Evolutionary conservation across 2,888 invertebrate genomes (phyloP).

Genomic region (Netelia melanura): DNA sequence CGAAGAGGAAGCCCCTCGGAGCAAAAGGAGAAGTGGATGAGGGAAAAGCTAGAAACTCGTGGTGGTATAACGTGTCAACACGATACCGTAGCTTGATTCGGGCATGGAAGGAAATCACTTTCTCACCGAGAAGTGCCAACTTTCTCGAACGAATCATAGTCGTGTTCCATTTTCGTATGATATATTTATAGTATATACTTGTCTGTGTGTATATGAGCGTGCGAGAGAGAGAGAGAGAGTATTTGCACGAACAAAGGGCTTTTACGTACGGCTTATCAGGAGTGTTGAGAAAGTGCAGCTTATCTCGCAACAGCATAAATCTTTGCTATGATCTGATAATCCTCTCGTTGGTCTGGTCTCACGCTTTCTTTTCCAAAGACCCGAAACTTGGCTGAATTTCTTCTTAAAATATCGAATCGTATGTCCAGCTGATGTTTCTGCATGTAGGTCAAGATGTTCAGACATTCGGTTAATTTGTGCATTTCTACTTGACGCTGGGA

Average conservation of each 20-base stretch:
- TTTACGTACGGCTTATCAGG: background rate
- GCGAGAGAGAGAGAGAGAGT: background rate
- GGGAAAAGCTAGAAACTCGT: background rate
- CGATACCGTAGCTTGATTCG: no score
- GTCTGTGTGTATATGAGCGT: background rate
- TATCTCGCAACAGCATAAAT: background rate
- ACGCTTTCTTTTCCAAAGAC: background rate
- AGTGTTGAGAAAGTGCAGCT: slow-evolving; percentile 8
- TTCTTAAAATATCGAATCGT: no score
- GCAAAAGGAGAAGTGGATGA: background rate
- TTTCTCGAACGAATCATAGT: no score
- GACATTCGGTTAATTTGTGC: no score
- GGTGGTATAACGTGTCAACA: background rate
- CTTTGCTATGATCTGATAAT: background rate
- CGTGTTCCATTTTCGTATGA: background rate
- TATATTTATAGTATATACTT: background rate
- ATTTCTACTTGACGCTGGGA: no score
- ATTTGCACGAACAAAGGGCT: background rate
- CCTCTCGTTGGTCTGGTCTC: background rate
- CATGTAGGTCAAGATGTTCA: no score
- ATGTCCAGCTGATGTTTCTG: no score
- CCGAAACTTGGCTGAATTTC: background rate
- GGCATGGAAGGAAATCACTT: no score
- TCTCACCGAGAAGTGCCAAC: no score
- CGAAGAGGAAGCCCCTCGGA: background rate